Base-by-base conservation (phyloP, 2,888 invertebrate genomes). In the Rhingia campestris region DNA sequence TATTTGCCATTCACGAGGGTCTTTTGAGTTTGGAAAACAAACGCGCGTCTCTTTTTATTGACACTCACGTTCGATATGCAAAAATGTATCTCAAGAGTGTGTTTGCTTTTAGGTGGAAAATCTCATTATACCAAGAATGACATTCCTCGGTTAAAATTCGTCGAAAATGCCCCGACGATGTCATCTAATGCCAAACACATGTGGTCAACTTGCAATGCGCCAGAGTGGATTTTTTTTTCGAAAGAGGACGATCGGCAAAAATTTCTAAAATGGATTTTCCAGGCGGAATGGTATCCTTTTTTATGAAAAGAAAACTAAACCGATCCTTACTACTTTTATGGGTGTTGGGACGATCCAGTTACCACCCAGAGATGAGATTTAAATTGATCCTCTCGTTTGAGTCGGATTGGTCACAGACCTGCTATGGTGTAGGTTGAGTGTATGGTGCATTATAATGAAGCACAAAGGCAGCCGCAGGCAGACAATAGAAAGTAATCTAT, bases 291-390 rank as follows among this genome's bases (percentile, higher is more conserved):
- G 30, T 64, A 58, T 77, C 37, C 30, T 49, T 54, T 79, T 22
- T 22, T 22, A 22, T 22, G 22, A 22, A 22, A 22, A 22, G 22
- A 22, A 22, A 22, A 22, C 1, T 22, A 22, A 22, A 22, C 22
- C 22, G 22, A 22, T 22, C 22, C 22, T 22, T 22, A 22, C 22
- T 22, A 22, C 4, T 12, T 39, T 41, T 41, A 53, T 49, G 37
- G 45, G n/a, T 43, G 33, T 39, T 47, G 43, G 81, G 70, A 76
- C 54, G 43, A 61, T 63, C 73, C 58, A 67, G 81, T 82, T 73
- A 82, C 82, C 82, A 79, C 77, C 82, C 82, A 77, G 77, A 73
- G 58, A 73, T 82, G 82, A 73, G 73, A 69, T 73, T 79, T 63
- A 58, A 82, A 77, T 82, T 67, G 49, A 35, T 64, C 4, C 6